phyloP scores from a whole-genome alignment of 2,113 vertebrate species.

The Mustela nigripes region DNA sequence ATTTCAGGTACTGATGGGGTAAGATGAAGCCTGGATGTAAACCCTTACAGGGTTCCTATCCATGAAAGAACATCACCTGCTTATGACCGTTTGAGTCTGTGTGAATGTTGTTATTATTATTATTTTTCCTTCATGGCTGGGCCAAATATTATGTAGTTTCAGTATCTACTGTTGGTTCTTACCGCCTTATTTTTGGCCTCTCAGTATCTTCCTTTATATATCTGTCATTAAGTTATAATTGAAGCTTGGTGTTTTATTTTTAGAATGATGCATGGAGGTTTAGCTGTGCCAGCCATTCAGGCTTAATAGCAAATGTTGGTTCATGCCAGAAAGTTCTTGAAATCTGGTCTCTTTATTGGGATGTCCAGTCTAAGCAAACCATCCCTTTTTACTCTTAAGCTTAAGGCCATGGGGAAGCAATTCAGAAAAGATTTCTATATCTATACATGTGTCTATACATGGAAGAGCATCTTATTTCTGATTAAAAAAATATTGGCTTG shows the following conservation, averaged over 20 bases:
- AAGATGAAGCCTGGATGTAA: not conserved
- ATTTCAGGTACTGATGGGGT: not conserved
- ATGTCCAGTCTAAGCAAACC: not conserved
- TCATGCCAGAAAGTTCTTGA: constrained; percentile 52
- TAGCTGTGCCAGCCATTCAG: constrained; percentile 68
- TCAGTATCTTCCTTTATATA: constrained; percentile 69
- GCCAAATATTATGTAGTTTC: constrained; percentile 62
- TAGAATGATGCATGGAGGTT: constrained; percentile 64
- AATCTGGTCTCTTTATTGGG: constrained; percentile 22
- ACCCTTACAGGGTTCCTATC: constrained; percentile 40
- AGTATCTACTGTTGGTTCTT: constrained; percentile 46
- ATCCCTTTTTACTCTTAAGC: not conserved
- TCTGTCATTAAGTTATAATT: constrained; percentile 80
- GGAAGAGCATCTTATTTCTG: constrained; percentile 26
- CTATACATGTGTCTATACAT: not conserved
- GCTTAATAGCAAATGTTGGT: constrained; percentile 63
- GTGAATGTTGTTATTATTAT: not conserved
- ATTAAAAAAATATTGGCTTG: not conserved
- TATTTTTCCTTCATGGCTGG: constrained; percentile 47
- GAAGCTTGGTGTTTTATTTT: constrained; percentile 74
- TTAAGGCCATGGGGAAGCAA: not conserved
- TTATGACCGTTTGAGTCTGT: constrained; percentile 51
- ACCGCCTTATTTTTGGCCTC: constrained; percentile 52
- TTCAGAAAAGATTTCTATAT: not conserved
- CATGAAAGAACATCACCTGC: constrained; percentile 40